phyloP scores from a whole-genome alignment of 2,797 vertebrate species.

The Tinamus major region DNA sequence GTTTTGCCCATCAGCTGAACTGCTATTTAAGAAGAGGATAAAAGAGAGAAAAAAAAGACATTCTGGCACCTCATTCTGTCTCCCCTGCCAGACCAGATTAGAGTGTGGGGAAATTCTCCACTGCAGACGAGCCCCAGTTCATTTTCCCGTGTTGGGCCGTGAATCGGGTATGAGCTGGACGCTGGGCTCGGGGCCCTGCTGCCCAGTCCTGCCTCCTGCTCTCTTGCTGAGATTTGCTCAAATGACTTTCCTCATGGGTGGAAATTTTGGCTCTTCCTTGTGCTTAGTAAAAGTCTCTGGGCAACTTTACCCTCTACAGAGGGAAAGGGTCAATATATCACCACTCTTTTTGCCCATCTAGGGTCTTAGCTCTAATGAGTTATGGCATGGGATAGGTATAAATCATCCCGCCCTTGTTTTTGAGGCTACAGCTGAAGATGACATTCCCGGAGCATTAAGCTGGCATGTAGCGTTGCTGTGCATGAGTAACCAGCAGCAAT shows the following conservation, averaged over 20 bases:
- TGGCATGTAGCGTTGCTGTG: neutral
- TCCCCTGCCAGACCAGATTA: constrained; percentile 58
- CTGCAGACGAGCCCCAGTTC: constrained; percentile 4
- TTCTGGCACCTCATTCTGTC: constrained; percentile 9
- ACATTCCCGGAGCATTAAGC: neutral
- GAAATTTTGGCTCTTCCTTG: neutral
- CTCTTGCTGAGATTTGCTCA: neutral
- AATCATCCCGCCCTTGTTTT: neutral
- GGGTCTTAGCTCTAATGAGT: neutral
- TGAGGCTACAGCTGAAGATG: neutral
- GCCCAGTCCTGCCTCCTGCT: neutral
- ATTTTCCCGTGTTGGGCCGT: neutral
- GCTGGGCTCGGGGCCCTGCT: neutral
- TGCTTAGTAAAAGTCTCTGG: neutral
- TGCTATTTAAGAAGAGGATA: constrained; percentile 61
- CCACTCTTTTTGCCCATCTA: neutral
- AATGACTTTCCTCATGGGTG: neutral
- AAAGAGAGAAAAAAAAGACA: constrained; percentile 13
- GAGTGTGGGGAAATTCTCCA: neutral
- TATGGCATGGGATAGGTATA: neutral
- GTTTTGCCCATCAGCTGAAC: constrained; percentile 73
- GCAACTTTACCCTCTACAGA: neutral
- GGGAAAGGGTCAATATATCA: neutral
- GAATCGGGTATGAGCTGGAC: neutral
- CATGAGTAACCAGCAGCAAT: constrained; percentile 60